Conservation (phyloP, 1,140 invertebrate species). For the Anadara kagoshimensis region DNA sequence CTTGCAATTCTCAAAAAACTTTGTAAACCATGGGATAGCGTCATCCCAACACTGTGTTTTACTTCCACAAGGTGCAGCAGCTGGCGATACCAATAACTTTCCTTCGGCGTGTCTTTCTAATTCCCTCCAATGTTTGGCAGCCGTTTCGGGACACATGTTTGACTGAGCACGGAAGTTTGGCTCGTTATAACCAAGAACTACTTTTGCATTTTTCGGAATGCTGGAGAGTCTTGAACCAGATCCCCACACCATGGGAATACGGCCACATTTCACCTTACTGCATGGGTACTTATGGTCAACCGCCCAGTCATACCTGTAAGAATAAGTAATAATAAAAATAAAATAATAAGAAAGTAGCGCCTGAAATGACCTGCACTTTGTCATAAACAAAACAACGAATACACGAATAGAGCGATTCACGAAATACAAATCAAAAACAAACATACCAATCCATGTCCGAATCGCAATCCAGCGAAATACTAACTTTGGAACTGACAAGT, state of each 20-base stretch:
- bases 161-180: slow-evolving; percentile 45
- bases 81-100: slow-evolving; percentile 41
- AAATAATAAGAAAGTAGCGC: too few relatives aligned
- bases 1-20: too few relatives aligned
- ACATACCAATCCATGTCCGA: too few relatives aligned
- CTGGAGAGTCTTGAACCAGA: slow-evolving; percentile 8
- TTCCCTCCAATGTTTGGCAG: slow-evolving; percentile 32
- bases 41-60: too few relatives aligned
- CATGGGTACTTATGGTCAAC: too few relatives aligned
- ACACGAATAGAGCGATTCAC: neutral
- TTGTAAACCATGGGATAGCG: too few relatives aligned
- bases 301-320: too few relatives aligned
- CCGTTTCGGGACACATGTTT: slow-evolving; percentile 35
- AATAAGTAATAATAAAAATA: too few relatives aligned
- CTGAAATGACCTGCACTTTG: slow-evolving; percentile 7
- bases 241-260: slow-evolving; percentile 48
- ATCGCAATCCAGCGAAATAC: too few relatives aligned
- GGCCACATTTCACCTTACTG: neutral
- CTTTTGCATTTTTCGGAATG: slow-evolving; percentile 22
- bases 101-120: slow-evolving; percentile 29
- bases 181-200: slow-evolving; percentile 50
- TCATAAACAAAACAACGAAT: slow-evolving; percentile 4
- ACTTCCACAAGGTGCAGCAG: slow-evolving; percentile 40
- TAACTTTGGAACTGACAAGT: too few relatives aligned
- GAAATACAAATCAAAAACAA: too few relatives aligned